Evolutionary conservation across 2,797 vertebrate species (phyloP).

Genomic region (Chaenodraco wilsoni): DNA sequence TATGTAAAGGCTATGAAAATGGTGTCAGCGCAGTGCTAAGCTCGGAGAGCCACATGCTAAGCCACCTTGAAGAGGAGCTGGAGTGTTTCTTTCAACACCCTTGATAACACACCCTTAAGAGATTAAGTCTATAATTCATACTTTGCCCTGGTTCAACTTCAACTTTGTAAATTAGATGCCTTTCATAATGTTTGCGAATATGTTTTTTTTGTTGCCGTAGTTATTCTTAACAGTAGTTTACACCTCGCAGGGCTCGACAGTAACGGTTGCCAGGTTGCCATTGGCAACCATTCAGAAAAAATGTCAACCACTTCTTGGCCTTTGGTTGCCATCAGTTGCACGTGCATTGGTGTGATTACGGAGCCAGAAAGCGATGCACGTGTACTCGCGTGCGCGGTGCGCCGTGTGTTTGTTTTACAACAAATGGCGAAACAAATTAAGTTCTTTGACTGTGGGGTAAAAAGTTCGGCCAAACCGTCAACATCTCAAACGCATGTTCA

Average conservation of each 20-base stretch:
- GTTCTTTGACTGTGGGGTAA: too few relatives aligned
- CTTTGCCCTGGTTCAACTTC: slow-evolving; percentile 3
- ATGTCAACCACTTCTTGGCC: too few relatives aligned
- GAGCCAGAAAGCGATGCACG: too few relatives aligned
- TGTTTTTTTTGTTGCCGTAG: neutral
- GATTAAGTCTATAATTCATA: slow-evolving; percentile 16
- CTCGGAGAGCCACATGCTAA: slow-evolving; percentile 38
- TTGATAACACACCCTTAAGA: slow-evolving; percentile 41
- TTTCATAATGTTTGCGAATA: neutral
- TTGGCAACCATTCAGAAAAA: too few relatives aligned
- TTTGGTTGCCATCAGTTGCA: too few relatives aligned
- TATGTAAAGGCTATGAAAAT: slow-evolving; percentile 64
- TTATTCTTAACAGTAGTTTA: neutral
- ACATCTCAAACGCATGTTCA: too few relatives aligned
- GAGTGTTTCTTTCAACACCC: slow-evolving; percentile 30
- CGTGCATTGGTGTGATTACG: too few relatives aligned
- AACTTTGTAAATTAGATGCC: neutral
- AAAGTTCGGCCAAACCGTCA: too few relatives aligned
- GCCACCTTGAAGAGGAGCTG: slow-evolving; percentile 44
- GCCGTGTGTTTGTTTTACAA: too few relatives aligned
- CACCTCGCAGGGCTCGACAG: neutral
- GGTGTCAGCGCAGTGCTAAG: slow-evolving; percentile 45
- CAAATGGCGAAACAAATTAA: too few relatives aligned
- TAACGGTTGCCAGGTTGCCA: too few relatives aligned
- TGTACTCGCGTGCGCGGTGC: too few relatives aligned